A percentile compares a stretch with the other conserved stretches of the same genome.
These are phyloP conservation scores for Eubasilissa splendida DNA, from an alignment of 2,888 invertebrate species.

Conservation along the genomic window DNA sequence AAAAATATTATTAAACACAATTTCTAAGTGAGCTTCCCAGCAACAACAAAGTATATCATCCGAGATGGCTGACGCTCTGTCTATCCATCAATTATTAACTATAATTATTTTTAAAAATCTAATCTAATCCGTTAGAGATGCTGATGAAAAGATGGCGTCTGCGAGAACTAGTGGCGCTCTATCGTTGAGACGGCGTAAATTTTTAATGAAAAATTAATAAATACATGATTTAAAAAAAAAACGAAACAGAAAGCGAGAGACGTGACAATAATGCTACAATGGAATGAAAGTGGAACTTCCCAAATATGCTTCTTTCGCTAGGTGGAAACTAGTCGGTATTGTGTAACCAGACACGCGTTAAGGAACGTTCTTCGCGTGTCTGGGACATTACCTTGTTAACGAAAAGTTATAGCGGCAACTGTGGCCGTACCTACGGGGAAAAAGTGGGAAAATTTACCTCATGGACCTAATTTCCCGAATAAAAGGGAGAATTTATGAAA, in stretches of 20 bases:
- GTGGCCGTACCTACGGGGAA: slow-evolving; percentile 27
- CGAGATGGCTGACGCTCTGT: too few relatives aligned
- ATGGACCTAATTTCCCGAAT: slow-evolving; percentile 17
- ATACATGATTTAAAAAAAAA: background rate
- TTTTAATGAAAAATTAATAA: background rate
- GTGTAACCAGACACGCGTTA: slow-evolving; percentile 24
- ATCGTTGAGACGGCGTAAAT: background rate
- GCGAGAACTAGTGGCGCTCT: too few relatives aligned
- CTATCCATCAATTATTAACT: too few relatives aligned
- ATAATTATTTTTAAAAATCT: too few relatives aligned
- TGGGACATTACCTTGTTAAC: slow-evolving; percentile 31
- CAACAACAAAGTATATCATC: too few relatives aligned
- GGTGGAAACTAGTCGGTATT: slow-evolving; percentile 16
- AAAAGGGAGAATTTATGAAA: slow-evolving; percentile 37
- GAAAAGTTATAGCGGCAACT: slow-evolving; percentile 35
- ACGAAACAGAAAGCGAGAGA: background rate
- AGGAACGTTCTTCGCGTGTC: slow-evolving; percentile 35
- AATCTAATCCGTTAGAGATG: too few relatives aligned
- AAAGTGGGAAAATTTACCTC: slow-evolving; percentile 25
- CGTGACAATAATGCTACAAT: slow-evolving; percentile 17
- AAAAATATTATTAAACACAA: too few relatives aligned
- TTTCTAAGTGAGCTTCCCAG: too few relatives aligned
- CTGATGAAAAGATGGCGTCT: too few relatives aligned
- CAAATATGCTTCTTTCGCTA: background rate
- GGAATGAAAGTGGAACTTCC: background rate